These are phyloP conservation scores for Theodoxus fluviatilis DNA, from an alignment of 2,888 invertebrate genomes.

Conservation along the genomic window DNA sequence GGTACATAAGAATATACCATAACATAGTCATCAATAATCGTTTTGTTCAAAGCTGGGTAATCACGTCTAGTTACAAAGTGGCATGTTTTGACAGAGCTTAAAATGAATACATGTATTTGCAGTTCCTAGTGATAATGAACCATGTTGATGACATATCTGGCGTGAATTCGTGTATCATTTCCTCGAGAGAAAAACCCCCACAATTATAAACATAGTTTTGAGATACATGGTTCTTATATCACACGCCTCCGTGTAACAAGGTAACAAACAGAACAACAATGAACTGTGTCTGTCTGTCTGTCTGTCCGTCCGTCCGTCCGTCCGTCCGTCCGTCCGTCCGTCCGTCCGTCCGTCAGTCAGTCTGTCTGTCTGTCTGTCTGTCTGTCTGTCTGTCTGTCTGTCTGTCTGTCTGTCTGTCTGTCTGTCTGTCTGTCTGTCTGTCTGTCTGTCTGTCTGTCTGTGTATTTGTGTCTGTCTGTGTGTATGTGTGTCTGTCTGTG, in stretches of 20 bases:
- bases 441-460: neutral
- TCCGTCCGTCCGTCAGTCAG: neutral
- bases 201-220: neutral
- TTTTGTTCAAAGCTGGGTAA: too few species aligned
- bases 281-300: neutral
- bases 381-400: constrained; percentile 14
- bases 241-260: neutral
- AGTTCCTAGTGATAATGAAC: too few species aligned
- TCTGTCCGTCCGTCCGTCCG: neutral
- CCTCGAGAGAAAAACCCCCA: neutral
- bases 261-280: neutral
- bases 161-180: too few species aligned
- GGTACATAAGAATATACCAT: too few species aligned
- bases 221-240: neutral
- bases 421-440: constrained; percentile 2
- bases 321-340: neutral
- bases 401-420: constrained; percentile 14
- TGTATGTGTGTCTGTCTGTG: constrained; percentile 7
- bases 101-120: too few species aligned
- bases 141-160: too few species aligned
- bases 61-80: too few species aligned
- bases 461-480: constrained; percentile 1
- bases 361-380: constrained; percentile 1
- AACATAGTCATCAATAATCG: too few species aligned
- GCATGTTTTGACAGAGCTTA: too few species aligned